Conservation (phyloP, 2,888 invertebrate genomes). For the Erebia ligea region DNA sequence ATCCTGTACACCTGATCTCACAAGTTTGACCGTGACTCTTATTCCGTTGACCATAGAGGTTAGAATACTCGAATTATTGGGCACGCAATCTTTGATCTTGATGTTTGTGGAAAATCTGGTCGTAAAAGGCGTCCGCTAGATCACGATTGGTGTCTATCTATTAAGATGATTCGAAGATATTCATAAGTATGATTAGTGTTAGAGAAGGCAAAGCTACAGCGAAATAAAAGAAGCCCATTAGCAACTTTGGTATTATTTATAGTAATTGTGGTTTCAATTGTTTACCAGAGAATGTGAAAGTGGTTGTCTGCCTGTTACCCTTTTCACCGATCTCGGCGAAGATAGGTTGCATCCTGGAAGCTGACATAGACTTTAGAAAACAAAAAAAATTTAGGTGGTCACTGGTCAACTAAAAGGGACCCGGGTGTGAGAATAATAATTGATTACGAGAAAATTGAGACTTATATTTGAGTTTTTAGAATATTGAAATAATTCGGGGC, state of each 20-base stretch:
- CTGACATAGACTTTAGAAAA: too few species aligned
- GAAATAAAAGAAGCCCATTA: neutral
- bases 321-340: too few species aligned
- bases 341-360: too few species aligned
- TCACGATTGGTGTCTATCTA: constrained; percentile 49
- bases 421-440: too few species aligned
- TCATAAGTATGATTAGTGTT: neutral
- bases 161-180: constrained; percentile 58
- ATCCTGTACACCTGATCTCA: constrained; percentile 32
- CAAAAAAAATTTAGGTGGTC: too few species aligned
- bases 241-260: neutral
- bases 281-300: too few species aligned
- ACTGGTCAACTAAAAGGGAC: too few species aligned
- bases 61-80: neutral
- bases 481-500: too few species aligned
- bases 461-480: too few species aligned
- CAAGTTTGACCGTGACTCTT: constrained; percentile 21
- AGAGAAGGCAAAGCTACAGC: neutral
- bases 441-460: too few species aligned
- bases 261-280: neutral
- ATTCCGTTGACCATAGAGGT: constrained; percentile 14
- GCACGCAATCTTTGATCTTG: constrained; percentile 19
- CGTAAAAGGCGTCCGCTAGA: constrained; percentile 53
- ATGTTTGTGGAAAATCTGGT: constrained; percentile 42
- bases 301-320: too few species aligned